phyloP scores from a whole-genome alignment of 2,888 invertebrate species.

The Lasioglossum calceatum region DNA sequence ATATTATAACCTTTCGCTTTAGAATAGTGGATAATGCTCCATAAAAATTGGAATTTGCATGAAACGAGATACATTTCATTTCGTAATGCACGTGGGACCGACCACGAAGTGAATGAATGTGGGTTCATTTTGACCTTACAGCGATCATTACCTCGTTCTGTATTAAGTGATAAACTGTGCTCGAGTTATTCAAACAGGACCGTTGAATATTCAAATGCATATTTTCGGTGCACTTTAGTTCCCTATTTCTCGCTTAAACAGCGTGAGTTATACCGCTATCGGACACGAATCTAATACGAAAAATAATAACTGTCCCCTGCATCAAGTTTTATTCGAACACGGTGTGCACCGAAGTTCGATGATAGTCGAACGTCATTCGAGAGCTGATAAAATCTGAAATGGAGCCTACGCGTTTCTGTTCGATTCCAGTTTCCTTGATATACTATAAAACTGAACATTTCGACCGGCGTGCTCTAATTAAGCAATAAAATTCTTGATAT shows the following conservation, averaged over 20 bases:
- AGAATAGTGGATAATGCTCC: too few relatives aligned
- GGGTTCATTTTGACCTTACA: neutral
- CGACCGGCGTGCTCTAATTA: neutral
- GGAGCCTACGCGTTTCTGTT: neutral
- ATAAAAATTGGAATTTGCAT: too few relatives aligned
- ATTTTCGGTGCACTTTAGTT: neutral
- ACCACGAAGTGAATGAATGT: neutral
- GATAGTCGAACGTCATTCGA: neutral
- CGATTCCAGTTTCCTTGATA: neutral
- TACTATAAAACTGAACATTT: neutral
- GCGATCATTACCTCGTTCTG: neutral
- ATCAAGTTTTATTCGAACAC: neutral
- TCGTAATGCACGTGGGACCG: neutral
- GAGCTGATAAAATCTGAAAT: neutral
- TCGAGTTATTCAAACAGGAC: neutral
- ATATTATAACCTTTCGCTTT: neutral
- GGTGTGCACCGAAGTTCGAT: neutral
- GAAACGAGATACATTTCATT: neutral
- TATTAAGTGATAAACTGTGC: neutral
- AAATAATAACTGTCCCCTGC: neutral
- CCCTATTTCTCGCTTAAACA: neutral
- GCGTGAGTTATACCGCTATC: neutral
- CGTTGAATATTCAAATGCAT: neutral
- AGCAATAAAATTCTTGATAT: neutral
- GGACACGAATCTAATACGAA: neutral